A percentile compares a stretch with the other conserved stretches of the same genome.
phyloP scores from a whole-genome alignment of 2,797 vertebrate species.

The Coccyzus lansbergi region DNA sequence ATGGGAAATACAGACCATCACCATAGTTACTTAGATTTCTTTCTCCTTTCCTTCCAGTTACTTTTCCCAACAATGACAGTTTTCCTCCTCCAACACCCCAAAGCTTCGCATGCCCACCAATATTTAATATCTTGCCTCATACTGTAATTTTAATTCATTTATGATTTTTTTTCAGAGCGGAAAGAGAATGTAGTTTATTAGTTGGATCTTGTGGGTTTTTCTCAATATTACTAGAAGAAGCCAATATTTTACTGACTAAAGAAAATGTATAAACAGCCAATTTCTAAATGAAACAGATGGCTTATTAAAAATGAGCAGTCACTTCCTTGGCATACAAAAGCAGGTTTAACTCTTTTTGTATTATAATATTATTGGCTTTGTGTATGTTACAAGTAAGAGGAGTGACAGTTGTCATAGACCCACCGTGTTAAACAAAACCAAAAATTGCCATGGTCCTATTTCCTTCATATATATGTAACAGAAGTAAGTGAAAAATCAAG shows the following conservation, averaged over 20 bases:
- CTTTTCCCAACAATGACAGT: neutral
- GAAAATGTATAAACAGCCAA: slow-evolving; percentile 57
- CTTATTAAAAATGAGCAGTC: slow-evolving; percentile 68
- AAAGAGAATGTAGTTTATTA: slow-evolving; percentile 34
- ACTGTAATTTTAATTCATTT: neutral
- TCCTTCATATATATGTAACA: neutral
- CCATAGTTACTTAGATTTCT: neutral
- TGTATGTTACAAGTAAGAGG: neutral
- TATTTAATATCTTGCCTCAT: neutral
- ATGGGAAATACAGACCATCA: neutral
- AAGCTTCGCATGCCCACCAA: neutral
- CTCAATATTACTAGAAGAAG: neutral
- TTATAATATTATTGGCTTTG: slow-evolving; percentile 23
- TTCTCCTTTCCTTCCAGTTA: neutral
- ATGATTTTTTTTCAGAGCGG: neutral
- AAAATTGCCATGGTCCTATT: neutral
- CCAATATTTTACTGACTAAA: slow-evolving; percentile 38
- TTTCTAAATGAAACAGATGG: slow-evolving; percentile 68
- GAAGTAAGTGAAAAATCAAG: neutral
- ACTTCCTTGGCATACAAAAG: slow-evolving; percentile 12
- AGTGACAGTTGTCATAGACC: neutral
- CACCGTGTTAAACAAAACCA: neutral
- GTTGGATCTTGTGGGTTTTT: neutral
- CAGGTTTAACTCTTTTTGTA: slow-evolving; percentile 32
- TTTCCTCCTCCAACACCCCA: neutral